Evolutionary conservation across 1,140 invertebrate species (phyloP), one percentile per base, ranked within the genome.

Genomic region (Drosophila subpulchrella): DNA sequence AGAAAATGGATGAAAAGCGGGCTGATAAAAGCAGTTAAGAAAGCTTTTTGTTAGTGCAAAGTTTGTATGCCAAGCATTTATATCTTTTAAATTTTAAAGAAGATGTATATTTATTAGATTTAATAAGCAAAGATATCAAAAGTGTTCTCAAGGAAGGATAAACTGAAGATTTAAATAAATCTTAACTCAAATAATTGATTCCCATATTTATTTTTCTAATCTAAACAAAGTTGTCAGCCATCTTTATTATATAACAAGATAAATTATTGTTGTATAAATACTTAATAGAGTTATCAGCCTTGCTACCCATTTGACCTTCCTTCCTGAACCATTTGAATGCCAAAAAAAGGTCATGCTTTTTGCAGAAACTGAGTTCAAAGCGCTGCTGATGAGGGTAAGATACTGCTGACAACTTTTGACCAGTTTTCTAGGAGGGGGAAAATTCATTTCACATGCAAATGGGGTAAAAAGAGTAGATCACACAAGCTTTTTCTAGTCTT

Each of bases 311-410:
- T 10, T 24, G 53, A 71, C 42, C 58, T 58, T 56, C 8, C 50
- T 41, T 54, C 36, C 27, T 27, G 8, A 55, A 51, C 34, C 51
- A 38, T 72, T 67, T 66, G 42, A 72, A 67, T 61, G 36, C 55
- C 58, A 41, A 46, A 71, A 71, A 83, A 81, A 86, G 82, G 83
- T 86, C 75, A 62, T 36, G 63, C 46, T 50, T 75, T 60, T 39
- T 41, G n/a, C 13, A 39, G 24, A 50, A 71, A 71, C 58, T 58
- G 67, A 74, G 76, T 78, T 78, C 60, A 65, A 47, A 79, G 55
- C 47, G 34, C 47, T 30, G 61, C 55, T 88, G 83, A 88, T 83
- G 60, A 74, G 76, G 83, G 75, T 88, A 73, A 80, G 78, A 50
- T 61, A 73, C 68, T 61, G 74, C 42, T 65, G 71, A 83, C 79